Conservation (phyloP, 2,888 invertebrate genomes). For the Cephus runcator region DNA sequence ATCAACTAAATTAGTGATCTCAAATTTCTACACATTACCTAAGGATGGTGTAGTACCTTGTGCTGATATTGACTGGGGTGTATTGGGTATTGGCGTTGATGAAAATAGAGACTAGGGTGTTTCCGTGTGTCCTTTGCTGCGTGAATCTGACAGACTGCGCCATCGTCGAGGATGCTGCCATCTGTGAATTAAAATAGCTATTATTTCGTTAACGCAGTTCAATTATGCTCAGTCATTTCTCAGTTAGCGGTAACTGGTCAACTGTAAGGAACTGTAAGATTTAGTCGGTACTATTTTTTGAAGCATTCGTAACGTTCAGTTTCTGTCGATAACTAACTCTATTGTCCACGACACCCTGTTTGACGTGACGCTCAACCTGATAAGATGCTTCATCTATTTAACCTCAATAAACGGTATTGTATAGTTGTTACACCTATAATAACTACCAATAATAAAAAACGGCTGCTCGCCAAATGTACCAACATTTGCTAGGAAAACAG, state of each 20-base stretch:
- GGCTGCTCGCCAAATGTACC: no score
- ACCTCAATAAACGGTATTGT: not conserved
- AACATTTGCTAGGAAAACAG: no score
- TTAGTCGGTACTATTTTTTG: not conserved
- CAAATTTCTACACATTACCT: not conserved
- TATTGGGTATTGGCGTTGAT: no score
- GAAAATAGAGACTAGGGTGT: not conserved
- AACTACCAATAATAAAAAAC: not conserved
- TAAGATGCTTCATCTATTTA: not conserved
- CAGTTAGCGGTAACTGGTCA: not conserved
- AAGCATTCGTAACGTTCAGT: not conserved
- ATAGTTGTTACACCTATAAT: not conserved
- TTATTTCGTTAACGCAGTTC: not conserved
- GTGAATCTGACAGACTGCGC: no score
- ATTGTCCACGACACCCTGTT: not conserved
- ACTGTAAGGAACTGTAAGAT: not conserved
- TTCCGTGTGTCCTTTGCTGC: not conserved
- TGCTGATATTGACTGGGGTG: not conserved
- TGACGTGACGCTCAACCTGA: not conserved
- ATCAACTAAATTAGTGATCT: not conserved
- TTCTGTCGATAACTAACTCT: not conserved
- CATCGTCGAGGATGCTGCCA: not conserved
- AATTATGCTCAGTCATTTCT: not conserved
- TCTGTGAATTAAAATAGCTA: not conserved
- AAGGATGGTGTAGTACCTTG: not conserved